phyloP scores from a whole-genome alignment of 2,888 invertebrate species.

The Synergus japonicus region DNA sequence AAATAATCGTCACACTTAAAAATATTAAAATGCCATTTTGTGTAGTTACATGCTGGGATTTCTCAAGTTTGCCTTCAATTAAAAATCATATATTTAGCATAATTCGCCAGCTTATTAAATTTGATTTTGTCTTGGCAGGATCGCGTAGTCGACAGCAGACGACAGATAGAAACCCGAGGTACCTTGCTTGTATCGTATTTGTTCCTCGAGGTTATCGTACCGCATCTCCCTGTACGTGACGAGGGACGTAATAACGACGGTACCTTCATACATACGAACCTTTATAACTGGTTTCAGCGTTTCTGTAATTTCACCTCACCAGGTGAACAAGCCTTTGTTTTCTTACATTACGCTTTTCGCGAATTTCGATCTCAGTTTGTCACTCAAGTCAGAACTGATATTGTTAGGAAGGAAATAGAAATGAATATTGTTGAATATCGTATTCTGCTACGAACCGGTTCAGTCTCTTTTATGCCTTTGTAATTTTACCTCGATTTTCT shows the following conservation, averaged over 20 bases:
- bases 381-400: conserved; percentile 14
- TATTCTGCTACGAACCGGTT: background rate
- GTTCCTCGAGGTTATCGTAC: conserved; percentile 69
- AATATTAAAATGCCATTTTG: too few species aligned
- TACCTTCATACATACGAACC: conserved; percentile 59
- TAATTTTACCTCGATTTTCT: background rate
- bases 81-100: too few species aligned
- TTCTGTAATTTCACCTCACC: conserved; percentile 65
- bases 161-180: conserved; percentile 55
- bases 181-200: conserved; percentile 66
- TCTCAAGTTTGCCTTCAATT: too few species aligned
- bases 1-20: too few species aligned
- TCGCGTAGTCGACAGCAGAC: conserved; percentile 43
- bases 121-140: background rate
- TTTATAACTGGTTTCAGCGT: conserved; percentile 68
- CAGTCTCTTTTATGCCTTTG: background rate
- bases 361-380: conserved; percentile 16
- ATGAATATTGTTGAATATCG: background rate
- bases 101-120: background rate
- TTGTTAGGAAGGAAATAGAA: background rate
- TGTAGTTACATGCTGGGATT: too few species aligned
- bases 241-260: conserved; percentile 68
- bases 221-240: conserved; percentile 69
- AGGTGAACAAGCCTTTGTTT: conserved; percentile 59
- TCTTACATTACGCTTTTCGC: conserved; percentile 49